Conservation (phyloP, 2,113 vertebrate species). For the Prolemur simus region DNA sequence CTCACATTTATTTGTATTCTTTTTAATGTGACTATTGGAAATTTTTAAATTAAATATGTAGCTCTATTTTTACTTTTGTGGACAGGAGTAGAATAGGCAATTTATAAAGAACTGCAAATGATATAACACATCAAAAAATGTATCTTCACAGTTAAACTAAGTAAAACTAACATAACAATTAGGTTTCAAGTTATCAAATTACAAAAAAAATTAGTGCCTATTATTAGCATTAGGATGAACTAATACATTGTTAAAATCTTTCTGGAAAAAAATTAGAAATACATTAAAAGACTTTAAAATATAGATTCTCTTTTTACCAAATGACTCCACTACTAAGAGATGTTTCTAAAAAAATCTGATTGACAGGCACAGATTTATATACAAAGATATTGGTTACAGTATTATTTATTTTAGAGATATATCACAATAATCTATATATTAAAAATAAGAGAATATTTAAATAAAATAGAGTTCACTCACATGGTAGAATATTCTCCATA, state of each 20-base stretch:
- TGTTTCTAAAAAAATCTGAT: not conserved
- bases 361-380: not conserved
- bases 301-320: not conserved
- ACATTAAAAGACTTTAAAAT: constrained; percentile 17
- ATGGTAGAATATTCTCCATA: not conserved
- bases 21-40: not conserved
- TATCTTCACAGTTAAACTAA: not conserved
- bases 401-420: not conserved
- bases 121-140: not conserved
- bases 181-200: not conserved
- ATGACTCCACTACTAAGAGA: not conserved
- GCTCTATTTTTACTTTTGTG: not conserved
- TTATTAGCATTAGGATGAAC: not conserved
- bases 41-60: not conserved
- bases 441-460: not conserved
- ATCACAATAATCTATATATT: not conserved
- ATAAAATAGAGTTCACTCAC: not conserved
- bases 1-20: not conserved
- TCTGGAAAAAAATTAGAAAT: not conserved
- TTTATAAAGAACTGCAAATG: not conserved
- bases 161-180: not conserved
- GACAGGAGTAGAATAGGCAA: not conserved
- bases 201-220: not conserved
- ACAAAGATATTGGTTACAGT: not conserved
- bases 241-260: not conserved